A percentile compares a stretch with the other conserved stretches of the same genome.
These are phyloP conservation scores for Istiophorus platypterus DNA, from an alignment of 2,113 vertebrate genomes.

Conservation along the genomic window DNA sequence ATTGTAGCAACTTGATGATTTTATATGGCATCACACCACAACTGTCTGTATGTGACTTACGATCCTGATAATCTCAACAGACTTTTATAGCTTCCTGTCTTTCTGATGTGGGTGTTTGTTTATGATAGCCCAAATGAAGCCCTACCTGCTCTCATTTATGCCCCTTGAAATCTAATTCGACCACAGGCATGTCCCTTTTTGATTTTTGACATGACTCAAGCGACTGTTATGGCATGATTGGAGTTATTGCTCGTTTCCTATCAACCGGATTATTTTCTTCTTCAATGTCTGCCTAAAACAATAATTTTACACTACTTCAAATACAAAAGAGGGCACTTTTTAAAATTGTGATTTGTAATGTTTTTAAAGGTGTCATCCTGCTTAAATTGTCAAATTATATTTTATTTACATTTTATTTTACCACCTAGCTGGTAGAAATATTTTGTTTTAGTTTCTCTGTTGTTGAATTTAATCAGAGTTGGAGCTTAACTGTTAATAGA, in stretches of 20 bases:
- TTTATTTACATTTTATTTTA: background rate
- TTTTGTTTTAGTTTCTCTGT: background rate
- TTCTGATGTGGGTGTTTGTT: conserved; percentile 47
- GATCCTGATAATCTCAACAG: conserved; percentile 16
- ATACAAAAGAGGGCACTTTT: background rate
- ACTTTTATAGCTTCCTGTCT: conserved; percentile 66
- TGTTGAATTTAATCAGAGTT: background rate
- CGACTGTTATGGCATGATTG: background rate
- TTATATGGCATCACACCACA: conserved; percentile 33
- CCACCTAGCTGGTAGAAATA: background rate
- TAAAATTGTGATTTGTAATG: background rate
- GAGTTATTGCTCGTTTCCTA: background rate
- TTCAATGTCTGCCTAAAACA: background rate
- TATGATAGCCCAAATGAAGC: conserved; percentile 33
- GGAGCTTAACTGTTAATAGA: background rate
- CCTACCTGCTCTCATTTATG: conserved; percentile 31
- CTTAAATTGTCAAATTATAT: background rate
- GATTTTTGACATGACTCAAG: background rate
- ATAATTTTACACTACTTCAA: background rate
- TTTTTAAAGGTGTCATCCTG: background rate
- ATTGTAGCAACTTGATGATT: conserved; percentile 18
- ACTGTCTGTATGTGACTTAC: conserved; percentile 58
- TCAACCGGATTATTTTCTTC: background rate
- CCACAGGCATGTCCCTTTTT: background rate
- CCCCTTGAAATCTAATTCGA: conserved; percentile 25